A percentile compares a stretch with the other conserved stretches of the same genome.
These are phyloP conservation scores for Tinamus guttatus DNA, from an alignment of 2,113 vertebrate species.

Conservation along the genomic window DNA sequence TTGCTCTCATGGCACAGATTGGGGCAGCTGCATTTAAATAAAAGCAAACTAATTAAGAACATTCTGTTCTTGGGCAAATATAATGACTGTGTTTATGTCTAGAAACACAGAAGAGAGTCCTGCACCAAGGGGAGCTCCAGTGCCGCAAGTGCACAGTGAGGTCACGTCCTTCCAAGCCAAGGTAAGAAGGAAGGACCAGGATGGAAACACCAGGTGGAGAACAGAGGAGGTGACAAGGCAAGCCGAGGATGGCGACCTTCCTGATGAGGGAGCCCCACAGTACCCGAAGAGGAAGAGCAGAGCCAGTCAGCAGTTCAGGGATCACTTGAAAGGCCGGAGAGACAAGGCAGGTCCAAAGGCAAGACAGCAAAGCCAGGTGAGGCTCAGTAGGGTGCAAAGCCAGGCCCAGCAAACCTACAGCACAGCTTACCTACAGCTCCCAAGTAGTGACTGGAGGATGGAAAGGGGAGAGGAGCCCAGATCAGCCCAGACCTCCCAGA, in stretches of 20 bases:
- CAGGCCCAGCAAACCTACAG: neutral
- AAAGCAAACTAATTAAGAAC: neutral
- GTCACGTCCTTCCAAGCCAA: neutral
- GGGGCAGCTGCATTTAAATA: neutral
- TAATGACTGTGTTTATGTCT: neutral
- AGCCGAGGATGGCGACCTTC: neutral
- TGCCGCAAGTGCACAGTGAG: neutral
- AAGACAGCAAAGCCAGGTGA: neutral
- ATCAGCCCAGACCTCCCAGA: fast-evolving
- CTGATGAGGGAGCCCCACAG: neutral
- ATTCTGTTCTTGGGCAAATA: neutral
- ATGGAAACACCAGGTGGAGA: fast-evolving
- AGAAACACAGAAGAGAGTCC: neutral
- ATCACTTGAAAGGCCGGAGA: neutral
- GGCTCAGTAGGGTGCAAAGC: neutral
- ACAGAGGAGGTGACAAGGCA: neutral
- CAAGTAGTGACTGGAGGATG: fast-evolving
- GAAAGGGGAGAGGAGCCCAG: fast-evolving
- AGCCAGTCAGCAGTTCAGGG: neutral
- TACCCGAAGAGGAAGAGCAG: neutral
- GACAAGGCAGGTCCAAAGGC: neutral
- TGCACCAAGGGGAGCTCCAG: neutral
- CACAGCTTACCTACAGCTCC: fast-evolving
- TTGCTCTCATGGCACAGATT: fast-evolving
- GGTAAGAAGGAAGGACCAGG: neutral